Evolutionary conservation across 2,888 invertebrate genomes (phyloP).

Genomic region (Chrysomela aeneicollis): DNA sequence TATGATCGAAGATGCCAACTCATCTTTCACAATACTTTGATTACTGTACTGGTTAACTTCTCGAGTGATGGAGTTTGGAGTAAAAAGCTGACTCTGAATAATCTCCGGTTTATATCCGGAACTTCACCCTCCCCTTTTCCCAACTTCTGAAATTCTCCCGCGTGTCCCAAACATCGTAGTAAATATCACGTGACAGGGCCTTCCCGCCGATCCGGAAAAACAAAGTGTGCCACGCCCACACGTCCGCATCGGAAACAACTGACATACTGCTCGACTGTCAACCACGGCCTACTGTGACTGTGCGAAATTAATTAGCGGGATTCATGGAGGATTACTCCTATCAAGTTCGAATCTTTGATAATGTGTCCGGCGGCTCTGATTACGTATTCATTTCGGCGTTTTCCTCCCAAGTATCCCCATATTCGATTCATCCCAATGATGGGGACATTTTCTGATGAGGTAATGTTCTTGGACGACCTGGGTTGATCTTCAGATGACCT

Average conservation of each 20-base stretch:
- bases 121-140: too few species aligned
- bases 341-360: conserved; percentile 54
- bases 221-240: conserved; percentile 19
- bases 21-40: too few species aligned
- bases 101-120: too few species aligned
- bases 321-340: conserved; percentile 53
- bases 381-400: conserved; percentile 53
- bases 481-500: too few species aligned
- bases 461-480: too few species aligned
- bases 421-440: conserved; percentile 48
- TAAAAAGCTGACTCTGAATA: too few species aligned
- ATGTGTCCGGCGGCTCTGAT: conserved; percentile 49
- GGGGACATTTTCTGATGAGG: too few species aligned
- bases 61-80: too few species aligned
- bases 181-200: not conserved
- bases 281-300: conserved; percentile 32
- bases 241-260: conserved; percentile 34
- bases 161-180: not conserved
- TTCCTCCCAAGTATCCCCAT: conserved; percentile 43
- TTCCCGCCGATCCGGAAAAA: not conserved
- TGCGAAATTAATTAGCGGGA: conserved; percentile 59
- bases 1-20: too few species aligned
- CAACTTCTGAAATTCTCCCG: not conserved
- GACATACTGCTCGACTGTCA: conserved; percentile 49
- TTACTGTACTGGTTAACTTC: too few species aligned